These are phyloP conservation scores for Tinea semifulvella DNA, from an alignment of 2,888 invertebrate genomes.

Conservation along the genomic window DNA sequence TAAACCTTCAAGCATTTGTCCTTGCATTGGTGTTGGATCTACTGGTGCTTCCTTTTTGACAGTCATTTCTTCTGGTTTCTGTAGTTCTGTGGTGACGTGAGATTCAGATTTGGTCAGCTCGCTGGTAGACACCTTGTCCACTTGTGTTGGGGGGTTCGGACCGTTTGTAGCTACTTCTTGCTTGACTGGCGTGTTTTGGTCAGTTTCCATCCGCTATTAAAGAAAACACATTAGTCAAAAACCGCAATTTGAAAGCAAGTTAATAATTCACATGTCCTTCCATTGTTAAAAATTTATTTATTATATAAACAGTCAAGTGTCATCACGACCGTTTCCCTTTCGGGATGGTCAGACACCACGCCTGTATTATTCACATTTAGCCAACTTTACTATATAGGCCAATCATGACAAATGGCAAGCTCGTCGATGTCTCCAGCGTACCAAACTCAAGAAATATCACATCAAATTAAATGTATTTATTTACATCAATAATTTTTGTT, in stretches of 20 bases:
- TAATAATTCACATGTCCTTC: no score
- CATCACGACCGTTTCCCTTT: no score
- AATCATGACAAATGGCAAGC: no score
- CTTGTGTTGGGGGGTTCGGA: constrained; percentile 52
- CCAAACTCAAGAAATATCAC: no score
- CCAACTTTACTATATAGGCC: no score
- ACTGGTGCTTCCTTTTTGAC: constrained; percentile 25
- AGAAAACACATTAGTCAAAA: background rate
- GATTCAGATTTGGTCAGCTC: constrained; percentile 41
- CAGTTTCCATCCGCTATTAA: constrained; percentile 47
- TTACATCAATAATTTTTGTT: no score
- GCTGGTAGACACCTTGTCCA: constrained; percentile 54
- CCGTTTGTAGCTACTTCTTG: constrained; percentile 36
- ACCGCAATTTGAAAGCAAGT: background rate
- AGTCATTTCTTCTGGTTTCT: constrained; percentile 27
- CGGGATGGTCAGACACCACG: no score
- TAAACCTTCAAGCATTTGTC: background rate
- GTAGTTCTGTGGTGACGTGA: constrained; percentile 37
- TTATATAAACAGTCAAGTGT: no score
- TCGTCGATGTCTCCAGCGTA: no score
- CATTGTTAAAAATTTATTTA: no score
- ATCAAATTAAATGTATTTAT: no score
- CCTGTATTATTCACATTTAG: no score
- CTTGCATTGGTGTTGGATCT: background rate
- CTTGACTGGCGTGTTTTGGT: constrained; percentile 33